These are phyloP conservation scores for Phyllotreta striolata DNA, from an alignment of 2,888 invertebrate species.

Conservation along the genomic window DNA sequence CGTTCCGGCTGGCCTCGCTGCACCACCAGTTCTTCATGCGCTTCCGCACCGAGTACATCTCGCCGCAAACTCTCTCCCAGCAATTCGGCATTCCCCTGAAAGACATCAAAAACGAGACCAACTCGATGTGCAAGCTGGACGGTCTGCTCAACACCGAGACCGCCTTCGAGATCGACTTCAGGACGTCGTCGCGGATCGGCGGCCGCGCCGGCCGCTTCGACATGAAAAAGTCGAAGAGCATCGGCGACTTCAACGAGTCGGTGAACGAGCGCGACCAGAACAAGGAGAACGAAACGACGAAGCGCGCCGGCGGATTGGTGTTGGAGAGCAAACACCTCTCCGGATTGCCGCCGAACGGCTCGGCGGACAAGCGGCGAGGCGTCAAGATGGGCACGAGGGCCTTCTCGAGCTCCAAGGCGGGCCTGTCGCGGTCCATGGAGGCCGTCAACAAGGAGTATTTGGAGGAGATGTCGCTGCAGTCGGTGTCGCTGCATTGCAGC, in stretches of 20 bases:
- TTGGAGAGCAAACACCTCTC: constrained; percentile 56
- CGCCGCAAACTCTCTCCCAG: constrained; percentile 70
- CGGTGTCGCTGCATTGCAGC: constrained; percentile 58
- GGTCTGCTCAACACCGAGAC: constrained; percentile 57
- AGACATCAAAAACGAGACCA: constrained; percentile 61
- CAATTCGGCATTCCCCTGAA: constrained; percentile 67
- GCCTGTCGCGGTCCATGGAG: constrained; percentile 59
- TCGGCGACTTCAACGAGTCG: constrained; percentile 61
- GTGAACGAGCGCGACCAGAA: constrained; percentile 69
- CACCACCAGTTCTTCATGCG: constrained; percentile 81
- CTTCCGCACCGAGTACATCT: constrained; percentile 75
- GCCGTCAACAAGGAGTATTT: constrained; percentile 57
- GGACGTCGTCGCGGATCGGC: constrained; percentile 49
- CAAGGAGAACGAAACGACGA: constrained; percentile 75
- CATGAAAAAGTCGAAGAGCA: constrained; percentile 63
- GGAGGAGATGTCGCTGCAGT: constrained; percentile 58
- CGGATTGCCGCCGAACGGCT: constrained; percentile 47
- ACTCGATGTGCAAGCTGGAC: constrained; percentile 59
- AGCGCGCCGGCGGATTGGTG: constrained; percentile 46
- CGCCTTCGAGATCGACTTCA: constrained; percentile 58
- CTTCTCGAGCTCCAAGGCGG: constrained; percentile 58
- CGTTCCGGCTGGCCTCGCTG: constrained; percentile 79
- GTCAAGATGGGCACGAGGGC: constrained; percentile 80
- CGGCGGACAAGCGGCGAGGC: constrained; percentile 65
- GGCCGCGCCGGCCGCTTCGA: constrained; percentile 35